phyloP scores from a whole-genome alignment of 2,797 vertebrate species.

The Paramormyrops hopkinsi region DNA sequence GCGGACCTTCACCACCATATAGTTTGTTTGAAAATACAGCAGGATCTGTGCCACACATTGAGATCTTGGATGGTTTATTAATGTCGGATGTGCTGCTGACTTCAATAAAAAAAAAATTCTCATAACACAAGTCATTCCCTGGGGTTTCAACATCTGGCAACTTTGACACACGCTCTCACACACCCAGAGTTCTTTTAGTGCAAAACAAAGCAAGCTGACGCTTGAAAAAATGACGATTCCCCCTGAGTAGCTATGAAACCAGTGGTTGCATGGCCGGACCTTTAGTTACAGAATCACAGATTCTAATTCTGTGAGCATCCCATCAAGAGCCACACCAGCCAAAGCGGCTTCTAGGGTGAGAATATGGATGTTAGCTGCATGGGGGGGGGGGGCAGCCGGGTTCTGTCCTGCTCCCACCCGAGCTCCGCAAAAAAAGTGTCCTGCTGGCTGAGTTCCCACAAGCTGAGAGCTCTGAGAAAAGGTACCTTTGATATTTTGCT shows the following conservation, averaged over 20 bases:
- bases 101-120: neutral
- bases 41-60: neutral
- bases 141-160: neutral
- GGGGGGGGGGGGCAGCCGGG: neutral
- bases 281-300: neutral
- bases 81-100: neutral
- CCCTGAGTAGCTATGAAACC: neutral
- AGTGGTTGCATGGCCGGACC: neutral
- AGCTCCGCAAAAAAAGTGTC: neutral
- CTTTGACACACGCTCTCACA: neutral
- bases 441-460: neutral
- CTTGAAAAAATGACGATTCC: neutral
- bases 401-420: neutral
- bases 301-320: neutral
- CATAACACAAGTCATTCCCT: neutral
- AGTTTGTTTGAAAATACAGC: neutral
- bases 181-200: neutral
- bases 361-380: neutral
- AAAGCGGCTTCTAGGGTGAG: neutral
- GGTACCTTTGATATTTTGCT: neutral
- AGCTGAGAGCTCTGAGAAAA: neutral
- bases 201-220: neutral
- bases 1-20: neutral
- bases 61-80: neutral
- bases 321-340: neutral